These are phyloP conservation scores for Danio kyathit DNA, from an alignment of 2,797 vertebrate species.

Conservation along the genomic window DNA sequence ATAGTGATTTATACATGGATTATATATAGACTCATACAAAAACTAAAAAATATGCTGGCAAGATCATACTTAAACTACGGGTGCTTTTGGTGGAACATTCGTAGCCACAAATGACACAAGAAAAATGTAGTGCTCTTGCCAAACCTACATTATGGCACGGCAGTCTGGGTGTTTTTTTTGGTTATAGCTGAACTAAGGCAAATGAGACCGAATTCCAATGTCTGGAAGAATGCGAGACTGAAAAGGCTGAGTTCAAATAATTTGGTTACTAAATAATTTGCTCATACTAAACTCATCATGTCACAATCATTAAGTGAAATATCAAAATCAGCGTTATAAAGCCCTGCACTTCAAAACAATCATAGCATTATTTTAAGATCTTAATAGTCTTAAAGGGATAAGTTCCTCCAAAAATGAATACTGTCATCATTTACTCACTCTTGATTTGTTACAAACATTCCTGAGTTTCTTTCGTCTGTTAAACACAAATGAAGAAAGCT, in stretches of 20 bases:
- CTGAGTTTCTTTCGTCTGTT: too few species aligned
- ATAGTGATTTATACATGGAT: not conserved
- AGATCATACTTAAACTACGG: not conserved
- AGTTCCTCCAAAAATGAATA: too few species aligned
- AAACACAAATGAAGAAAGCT: too few species aligned
- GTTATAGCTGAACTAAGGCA: slow-evolving; percentile 30
- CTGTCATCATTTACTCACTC: too few species aligned
- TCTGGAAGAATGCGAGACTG: not conserved
- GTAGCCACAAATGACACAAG: slow-evolving; percentile 62
- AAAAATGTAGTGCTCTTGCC: slow-evolving; percentile 53
- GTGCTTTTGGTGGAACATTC: slow-evolving; percentile 65
- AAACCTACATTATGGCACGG: slow-evolving; percentile 52
- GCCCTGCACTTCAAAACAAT: not conserved
- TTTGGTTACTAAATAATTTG: too few species aligned
- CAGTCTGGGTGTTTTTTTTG: slow-evolving; percentile 32
- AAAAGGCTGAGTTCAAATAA: not conserved
- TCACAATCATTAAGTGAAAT: not conserved
- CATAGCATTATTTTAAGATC: not conserved
- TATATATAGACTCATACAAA: not conserved
- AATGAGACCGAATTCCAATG: slow-evolving; percentile 3
- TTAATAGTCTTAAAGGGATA: not conserved
- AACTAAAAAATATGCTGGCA: not conserved
- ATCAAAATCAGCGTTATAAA: not conserved
- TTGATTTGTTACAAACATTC: too few species aligned
- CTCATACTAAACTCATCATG: too few species aligned